Base-by-base conservation (phyloP, 2,888 invertebrate species). In the Cybosia mesomella region DNA sequence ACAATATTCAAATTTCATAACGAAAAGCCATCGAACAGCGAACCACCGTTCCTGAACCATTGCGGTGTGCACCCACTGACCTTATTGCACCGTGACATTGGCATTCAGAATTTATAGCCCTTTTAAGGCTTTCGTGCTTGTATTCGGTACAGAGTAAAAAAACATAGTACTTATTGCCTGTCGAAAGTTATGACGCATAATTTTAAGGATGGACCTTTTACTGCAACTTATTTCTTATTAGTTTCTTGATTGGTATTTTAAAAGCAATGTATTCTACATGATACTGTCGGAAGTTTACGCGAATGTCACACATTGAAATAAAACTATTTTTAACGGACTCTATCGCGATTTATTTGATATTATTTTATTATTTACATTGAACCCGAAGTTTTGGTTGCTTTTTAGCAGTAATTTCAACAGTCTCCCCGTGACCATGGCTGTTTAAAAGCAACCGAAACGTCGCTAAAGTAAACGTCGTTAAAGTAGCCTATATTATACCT, bases 51-150 rank as follows among this genome's bases (percentile, higher is more conserved):
- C 49, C 49, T 49, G 49, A 34, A 49, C 18, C n/a, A n/a, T n/a
- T 49, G 49, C n/a, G n/a, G 49, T n/a, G n/a, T 18, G 21, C 10
- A 57, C 72, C 62, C 62, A 64, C 73, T 80, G 80, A 77, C 77
- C 77, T 68, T 77, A 64, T 72, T 63, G 68, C 77, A 73, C 71
- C 70, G 53, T 76, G 72, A 80, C 77, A 72, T 60, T 67, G 71
- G 57, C 68, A 66, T 58, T 54, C 54, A 58, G 72, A 77, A 78
- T 77, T 77, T 80, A 80, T 64, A 62, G 68, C 72, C 68, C 68
- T 74, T n/a, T 49, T 77, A 70, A 68, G 70, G 64, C 53, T 64
- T 49, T 61, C 55, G n/a, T 15, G 66, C 34, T 22, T 60, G n/a
- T 28, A 28, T 28, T 55, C 55, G 28, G 24, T 24, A 55, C 28